These are phyloP conservation scores for Antigone vipio DNA, from an alignment of 2,113 vertebrate species.

Conservation along the genomic window DNA sequence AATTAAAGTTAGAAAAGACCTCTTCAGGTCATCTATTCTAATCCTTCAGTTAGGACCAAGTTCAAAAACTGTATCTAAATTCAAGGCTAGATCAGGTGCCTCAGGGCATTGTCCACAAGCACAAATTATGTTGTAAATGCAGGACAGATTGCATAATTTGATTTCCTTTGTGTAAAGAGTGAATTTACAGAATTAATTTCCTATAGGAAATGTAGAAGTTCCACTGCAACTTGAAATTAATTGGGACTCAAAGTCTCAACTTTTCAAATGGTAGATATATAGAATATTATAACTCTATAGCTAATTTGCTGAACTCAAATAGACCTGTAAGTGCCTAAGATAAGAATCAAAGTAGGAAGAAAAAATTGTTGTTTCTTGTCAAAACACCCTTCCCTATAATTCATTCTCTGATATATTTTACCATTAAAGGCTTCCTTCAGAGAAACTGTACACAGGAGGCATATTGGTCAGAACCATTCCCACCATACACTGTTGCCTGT, in stretches of 20 bases:
- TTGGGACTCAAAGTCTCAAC: background rate
- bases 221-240: background rate
- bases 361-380: background rate
- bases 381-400: background rate
- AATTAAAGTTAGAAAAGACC: background rate
- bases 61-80: background rate
- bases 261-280: background rate
- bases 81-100: background rate
- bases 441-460: constrained; percentile 66
- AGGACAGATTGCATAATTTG: background rate
- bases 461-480: constrained; percentile 67
- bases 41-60: background rate
- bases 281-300: background rate
- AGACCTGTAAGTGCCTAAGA: background rate
- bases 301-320: background rate
- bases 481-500: constrained; percentile 67
- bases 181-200: background rate
- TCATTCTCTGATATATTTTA: background rate
- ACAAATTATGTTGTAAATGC: background rate
- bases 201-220: background rate
- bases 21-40: background rate
- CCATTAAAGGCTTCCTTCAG: constrained; percentile 60
- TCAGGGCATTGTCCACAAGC: background rate
- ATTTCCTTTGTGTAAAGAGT: background rate
- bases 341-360: background rate